Evolutionary conservation across 2,888 invertebrate genomes (phyloP).

Genomic region (Leptopilina drosophilae): DNA sequence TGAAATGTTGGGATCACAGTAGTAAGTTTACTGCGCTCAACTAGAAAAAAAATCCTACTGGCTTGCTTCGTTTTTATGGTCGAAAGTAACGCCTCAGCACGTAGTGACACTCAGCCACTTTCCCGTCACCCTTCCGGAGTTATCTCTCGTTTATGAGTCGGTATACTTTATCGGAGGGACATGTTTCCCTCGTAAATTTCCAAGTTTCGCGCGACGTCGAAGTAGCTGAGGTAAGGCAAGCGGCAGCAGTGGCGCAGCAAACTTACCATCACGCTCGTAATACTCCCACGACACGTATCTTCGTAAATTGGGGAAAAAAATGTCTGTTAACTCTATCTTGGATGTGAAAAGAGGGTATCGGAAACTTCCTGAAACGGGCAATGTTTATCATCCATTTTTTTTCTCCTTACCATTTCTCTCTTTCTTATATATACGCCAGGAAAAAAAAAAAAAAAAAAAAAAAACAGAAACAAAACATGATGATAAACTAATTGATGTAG

Average conservation of each 20-base stretch:
- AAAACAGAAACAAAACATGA: neutral
- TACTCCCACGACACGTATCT: constrained; percentile 63
- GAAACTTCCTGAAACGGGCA: neutral
- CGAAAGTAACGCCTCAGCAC: constrained; percentile 11
- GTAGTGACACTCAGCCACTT: constrained; percentile 51
- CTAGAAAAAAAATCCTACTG: constrained; percentile 5
- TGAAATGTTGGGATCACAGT: neutral
- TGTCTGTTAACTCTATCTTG: neutral
- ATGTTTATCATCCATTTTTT: neutral
- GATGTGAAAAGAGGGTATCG: constrained; percentile 1
- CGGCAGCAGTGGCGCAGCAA: constrained; percentile 55
- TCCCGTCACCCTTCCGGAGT: constrained; percentile 56
- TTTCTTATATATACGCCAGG: neutral
- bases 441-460: too few species aligned
- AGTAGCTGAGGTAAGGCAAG: constrained; percentile 50
- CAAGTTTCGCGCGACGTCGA: constrained; percentile 63
- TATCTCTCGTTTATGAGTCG: constrained; percentile 70
- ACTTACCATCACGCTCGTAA: constrained; percentile 57
- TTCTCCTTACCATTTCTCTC: neutral
- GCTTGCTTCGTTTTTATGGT: constrained; percentile 22
- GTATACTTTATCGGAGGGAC: constrained; percentile 67
- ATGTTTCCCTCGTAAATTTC: constrained; percentile 71
- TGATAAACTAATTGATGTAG: too few species aligned
- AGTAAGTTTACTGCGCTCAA: neutral
- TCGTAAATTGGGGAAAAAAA: constrained; percentile 60